phyloP scores from a whole-genome alignment of 2,113 vertebrate species.

The Rafetus swinhoei region DNA sequence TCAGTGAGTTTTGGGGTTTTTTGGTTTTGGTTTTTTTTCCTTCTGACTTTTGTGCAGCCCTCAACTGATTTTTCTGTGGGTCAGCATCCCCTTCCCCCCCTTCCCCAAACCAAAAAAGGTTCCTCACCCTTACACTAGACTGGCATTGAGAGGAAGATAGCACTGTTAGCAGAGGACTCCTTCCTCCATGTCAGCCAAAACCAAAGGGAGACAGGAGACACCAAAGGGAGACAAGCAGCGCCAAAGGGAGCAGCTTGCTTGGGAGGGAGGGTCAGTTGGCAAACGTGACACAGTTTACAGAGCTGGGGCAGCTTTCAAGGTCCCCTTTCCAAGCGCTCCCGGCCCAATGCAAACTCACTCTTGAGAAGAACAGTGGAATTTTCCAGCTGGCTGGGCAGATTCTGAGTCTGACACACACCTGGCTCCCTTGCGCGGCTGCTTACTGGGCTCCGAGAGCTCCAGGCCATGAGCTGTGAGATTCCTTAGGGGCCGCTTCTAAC shows the following conservation, averaged over 20 bases:
- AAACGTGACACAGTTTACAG: not conserved
- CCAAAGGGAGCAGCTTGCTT: not conserved
- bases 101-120: too few relatives aligned
- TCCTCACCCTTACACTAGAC: too few relatives aligned
- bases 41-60: too few relatives aligned
- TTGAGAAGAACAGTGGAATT: not conserved
- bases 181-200: not conserved
- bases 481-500: not conserved
- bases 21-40: too few relatives aligned
- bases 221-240: not conserved
- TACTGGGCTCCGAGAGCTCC: not conserved
- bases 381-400: not conserved
- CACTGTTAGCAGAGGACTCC: not conserved
- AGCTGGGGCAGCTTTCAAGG: not conserved
- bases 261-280: not conserved
- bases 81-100: too few relatives aligned
- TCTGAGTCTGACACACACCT: not conserved
- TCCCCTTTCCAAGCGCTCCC: not conserved
- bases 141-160: not conserved
- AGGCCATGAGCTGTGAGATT: not conserved
- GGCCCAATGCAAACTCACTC: not conserved
- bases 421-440: not conserved
- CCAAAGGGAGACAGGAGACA: not conserved
- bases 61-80: too few relatives aligned
- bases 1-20: too few relatives aligned